These are phyloP conservation scores for Neolamprologus ventralis DNA, from an alignment of 2,113 vertebrate species.

Conservation along the genomic window DNA sequence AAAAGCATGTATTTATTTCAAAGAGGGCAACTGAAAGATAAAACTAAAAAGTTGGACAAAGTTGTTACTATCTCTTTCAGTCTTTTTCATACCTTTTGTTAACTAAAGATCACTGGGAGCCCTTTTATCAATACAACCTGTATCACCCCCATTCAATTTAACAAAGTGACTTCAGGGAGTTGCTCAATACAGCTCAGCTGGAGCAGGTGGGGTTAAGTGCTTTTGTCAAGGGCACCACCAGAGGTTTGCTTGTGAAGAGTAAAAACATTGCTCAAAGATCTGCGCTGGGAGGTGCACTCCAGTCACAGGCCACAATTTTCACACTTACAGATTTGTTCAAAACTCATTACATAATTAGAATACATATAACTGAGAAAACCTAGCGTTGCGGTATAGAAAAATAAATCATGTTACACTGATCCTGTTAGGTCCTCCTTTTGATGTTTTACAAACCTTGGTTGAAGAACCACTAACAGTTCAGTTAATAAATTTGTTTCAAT, in stretches of 20 bases:
- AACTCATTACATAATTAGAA: neutral
- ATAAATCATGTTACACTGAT: neutral
- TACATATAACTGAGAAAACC: neutral
- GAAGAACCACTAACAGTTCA: neutral
- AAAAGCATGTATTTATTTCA: neutral
- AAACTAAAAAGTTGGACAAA: neutral
- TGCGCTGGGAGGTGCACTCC: neutral
- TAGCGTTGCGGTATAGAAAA: neutral
- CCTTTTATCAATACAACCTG: neutral
- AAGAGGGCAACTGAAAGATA: neutral
- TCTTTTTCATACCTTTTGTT: neutral
- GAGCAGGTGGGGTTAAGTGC: slow-evolving; percentile 39
- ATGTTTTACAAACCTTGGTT: neutral
- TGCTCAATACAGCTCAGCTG: slow-evolving; percentile 17
- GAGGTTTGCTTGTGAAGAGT: neutral
- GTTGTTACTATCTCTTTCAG: neutral
- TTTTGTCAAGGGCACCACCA: slow-evolving; percentile 27
- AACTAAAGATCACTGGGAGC: neutral
- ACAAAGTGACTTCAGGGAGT: slow-evolving; percentile 32
- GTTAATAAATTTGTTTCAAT: neutral
- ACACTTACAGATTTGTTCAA: neutral
- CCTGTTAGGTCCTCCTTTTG: neutral
- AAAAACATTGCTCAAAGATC: neutral
- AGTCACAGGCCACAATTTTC: neutral
- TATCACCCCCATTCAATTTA: slow-evolving; percentile 33